Percentiles rank a stretch among this genome's conserved stretches.
Conservation (phyloP, 2,113 vertebrate species). For the Marmota flaviventris region DNA sequence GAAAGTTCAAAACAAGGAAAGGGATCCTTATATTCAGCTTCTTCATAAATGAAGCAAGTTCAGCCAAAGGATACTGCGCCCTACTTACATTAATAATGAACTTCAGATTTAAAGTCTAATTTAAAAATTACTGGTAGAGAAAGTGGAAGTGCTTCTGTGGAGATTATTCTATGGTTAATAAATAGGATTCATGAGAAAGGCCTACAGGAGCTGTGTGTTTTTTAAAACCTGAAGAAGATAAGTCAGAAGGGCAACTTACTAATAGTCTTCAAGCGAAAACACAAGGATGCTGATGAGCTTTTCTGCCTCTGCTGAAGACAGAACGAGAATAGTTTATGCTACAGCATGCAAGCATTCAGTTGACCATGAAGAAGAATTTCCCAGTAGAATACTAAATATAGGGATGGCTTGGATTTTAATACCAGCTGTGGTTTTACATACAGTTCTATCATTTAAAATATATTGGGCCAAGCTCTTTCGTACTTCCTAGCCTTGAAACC, state of each 20-base stretch:
- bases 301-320: slow-evolving; percentile 24
- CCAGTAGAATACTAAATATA: slow-evolving; percentile 40
- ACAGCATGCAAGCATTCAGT: not conserved
- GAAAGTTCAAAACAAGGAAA: slow-evolving; percentile 70
- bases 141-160: slow-evolving; percentile 42
- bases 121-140: slow-evolving; percentile 68
- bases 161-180: slow-evolving; percentile 66
- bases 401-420: not conserved
- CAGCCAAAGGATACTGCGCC: slow-evolving; percentile 83
- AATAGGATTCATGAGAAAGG: slow-evolving; percentile 34
- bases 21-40: slow-evolving; percentile 73
- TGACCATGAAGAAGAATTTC: slow-evolving; percentile 50
- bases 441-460: slow-evolving; percentile 54
- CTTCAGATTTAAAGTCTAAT: slow-evolving; percentile 65
- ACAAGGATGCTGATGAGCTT: slow-evolving; percentile 1
- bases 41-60: slow-evolving; percentile 79
- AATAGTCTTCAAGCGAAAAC: slow-evolving; percentile 35
- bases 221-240: slow-evolving; percentile 48
- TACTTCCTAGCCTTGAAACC: not conserved
- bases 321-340: slow-evolving; percentile 48
- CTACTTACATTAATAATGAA: slow-evolving; percentile 71
- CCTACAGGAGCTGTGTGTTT: slow-evolving; percentile 37
- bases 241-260: slow-evolving; percentile 55
- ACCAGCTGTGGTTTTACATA: slow-evolving; percentile 38
- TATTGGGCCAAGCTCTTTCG: not conserved